Percentiles rank a stretch among this genome's conserved stretches.
Evolutionary conservation across 2,113 vertebrate genomes (phyloP).

Genomic region (Rhizomys pruinosus): DNA sequence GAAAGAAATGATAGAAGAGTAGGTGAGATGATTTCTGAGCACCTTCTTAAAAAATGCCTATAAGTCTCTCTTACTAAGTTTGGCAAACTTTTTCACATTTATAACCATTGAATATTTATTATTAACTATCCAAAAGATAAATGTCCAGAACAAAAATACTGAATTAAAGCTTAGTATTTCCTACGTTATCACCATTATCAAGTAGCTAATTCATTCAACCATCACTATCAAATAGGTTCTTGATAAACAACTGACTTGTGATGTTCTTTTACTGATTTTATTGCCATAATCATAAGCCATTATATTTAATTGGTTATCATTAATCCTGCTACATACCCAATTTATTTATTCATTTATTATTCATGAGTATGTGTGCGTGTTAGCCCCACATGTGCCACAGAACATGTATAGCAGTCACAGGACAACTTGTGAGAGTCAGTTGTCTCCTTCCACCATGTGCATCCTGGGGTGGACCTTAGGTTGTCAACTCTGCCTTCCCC

Average conservation of each 20-base stretch:
- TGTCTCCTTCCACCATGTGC: background rate
- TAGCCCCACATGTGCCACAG: too few species aligned
- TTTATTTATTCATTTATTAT: background rate
- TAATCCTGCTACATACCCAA: background rate
- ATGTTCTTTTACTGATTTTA: slow-evolving; percentile 43
- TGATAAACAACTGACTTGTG: background rate
- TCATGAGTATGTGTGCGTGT: too few species aligned
- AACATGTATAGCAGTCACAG: too few species aligned
- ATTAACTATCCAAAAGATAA: background rate
- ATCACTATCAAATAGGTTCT: background rate
- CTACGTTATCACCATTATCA: background rate
- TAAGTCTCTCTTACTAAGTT: background rate
- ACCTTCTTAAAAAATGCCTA: slow-evolving; percentile 14
- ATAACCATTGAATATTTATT: background rate
- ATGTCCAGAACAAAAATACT: slow-evolving; percentile 20
- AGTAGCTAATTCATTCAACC: background rate
- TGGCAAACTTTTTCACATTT: slow-evolving; percentile 21
- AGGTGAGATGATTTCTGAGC: slow-evolving; percentile 83
- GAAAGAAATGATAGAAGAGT: slow-evolving; percentile 93
- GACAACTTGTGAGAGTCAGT: background rate
- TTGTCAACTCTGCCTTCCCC: too few species aligned
- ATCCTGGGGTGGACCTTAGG: background rate
- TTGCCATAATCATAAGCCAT: background rate
- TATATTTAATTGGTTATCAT: background rate
- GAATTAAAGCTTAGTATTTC: slow-evolving; percentile 9